These are phyloP conservation scores for Eulemur rufifrons DNA, from an alignment of 2,113 vertebrate genomes.

Conservation along the genomic window DNA sequence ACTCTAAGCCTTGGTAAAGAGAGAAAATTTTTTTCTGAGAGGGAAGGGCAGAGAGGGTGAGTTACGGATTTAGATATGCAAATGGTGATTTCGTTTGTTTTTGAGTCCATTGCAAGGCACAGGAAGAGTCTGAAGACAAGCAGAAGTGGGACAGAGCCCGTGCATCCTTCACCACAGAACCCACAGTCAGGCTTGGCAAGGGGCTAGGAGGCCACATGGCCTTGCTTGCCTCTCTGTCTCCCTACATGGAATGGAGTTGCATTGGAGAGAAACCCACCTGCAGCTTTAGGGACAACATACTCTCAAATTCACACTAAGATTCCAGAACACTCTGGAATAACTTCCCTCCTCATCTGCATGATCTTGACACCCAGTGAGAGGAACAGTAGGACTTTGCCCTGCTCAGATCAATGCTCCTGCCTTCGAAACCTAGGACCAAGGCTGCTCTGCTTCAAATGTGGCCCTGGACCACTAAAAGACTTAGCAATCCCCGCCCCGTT, in stretches of 20 bases:
- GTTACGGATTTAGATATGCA: not conserved
- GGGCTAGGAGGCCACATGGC: not conserved
- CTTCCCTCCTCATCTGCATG: not conserved
- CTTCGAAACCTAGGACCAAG: not conserved
- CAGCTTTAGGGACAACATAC: not conserved
- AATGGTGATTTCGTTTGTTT: not conserved
- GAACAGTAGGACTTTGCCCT: not conserved
- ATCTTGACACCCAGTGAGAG: not conserved
- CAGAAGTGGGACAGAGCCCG: not conserved
- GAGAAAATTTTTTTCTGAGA: not conserved
- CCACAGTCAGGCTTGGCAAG: not conserved
- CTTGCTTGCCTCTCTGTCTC: not conserved
- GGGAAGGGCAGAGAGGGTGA: not conserved
- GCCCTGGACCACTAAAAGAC: not conserved
- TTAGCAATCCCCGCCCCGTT: not conserved
- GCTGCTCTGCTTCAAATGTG: not conserved
- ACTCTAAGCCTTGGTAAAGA: not conserved
- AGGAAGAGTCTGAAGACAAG: not conserved
- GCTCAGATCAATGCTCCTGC: not conserved
- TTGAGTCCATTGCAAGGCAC: not conserved
- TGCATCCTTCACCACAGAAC: not conserved
- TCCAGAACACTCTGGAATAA: not conserved
- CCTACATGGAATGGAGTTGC: not conserved
- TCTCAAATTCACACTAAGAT: not conserved
- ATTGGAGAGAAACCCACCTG: not conserved